Conservation (phyloP, 2,113 vertebrate species). For the Pelecanoides urinatrix region DNA sequence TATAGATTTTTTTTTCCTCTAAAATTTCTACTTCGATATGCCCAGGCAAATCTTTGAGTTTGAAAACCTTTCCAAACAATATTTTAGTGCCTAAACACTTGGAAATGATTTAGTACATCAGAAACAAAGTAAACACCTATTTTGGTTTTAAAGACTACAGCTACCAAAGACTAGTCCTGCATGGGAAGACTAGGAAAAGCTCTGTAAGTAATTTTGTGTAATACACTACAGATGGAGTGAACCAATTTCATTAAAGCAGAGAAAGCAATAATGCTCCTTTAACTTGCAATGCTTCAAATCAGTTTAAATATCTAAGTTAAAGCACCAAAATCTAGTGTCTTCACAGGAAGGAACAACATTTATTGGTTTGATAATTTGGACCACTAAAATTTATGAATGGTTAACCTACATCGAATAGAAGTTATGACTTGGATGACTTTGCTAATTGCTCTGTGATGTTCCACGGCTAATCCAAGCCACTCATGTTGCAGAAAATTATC, state of each 20-base stretch:
- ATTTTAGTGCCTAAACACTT: neutral
- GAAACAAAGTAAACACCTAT: neutral
- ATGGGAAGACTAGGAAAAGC: neutral
- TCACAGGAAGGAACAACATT: neutral
- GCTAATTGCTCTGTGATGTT: neutral
- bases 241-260: neutral
- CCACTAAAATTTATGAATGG: neutral
- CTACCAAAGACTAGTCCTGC: neutral
- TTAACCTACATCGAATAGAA: neutral
- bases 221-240: neutral
- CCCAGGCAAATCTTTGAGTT: neutral
- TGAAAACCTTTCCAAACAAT: neutral
- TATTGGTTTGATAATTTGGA: neutral
- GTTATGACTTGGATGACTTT: neutral
- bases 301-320: neutral
- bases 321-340: neutral
- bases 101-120: neutral
- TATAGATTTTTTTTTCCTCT: neutral
- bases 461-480: neutral
- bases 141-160: neutral
- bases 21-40: neutral
- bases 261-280: neutral
- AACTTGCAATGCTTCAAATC: neutral
- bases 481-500: neutral
- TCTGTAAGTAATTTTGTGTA: neutral